Conservation (phyloP, 1,140 invertebrate genomes). For the Varroa destructor region DNA sequence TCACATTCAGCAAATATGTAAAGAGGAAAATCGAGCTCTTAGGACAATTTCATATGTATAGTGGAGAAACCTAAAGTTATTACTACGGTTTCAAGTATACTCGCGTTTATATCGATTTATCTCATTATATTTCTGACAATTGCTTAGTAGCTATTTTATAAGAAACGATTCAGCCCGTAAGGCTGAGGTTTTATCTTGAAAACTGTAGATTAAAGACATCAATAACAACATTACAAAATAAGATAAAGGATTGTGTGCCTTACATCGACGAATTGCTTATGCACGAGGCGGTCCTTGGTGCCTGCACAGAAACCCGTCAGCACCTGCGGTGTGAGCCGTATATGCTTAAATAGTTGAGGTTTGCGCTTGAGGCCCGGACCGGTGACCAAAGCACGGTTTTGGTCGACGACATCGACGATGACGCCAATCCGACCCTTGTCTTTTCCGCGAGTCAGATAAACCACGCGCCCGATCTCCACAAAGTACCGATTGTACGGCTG, state of each 20-base stretch:
- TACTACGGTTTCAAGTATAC: no score
- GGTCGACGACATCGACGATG: constrained; percentile 93
- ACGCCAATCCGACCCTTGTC: constrained; percentile 76
- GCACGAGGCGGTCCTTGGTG: neutral
- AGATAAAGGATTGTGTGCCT: neutral
- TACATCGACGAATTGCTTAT: constrained; percentile 21
- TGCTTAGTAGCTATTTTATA: no score
- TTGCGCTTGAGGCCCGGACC: constrained; percentile 11
- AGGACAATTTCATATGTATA: no score
- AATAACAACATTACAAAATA: neutral
- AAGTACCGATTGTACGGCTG: constrained; percentile 50
- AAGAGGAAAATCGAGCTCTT: no score
- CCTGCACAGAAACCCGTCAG: constrained; percentile 13
- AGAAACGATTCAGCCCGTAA: no score
- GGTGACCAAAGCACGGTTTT: constrained; percentile 56
- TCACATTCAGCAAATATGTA: no score
- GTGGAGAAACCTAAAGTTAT: no score
- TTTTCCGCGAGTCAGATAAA: constrained; percentile 73
- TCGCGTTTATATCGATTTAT: no score
- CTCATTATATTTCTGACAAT: no score
- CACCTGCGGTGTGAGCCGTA: constrained; percentile 6
- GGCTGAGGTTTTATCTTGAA: no score
- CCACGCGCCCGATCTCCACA: constrained; percentile 90
- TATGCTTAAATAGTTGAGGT: constrained; percentile 23
- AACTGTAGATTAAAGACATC: no score